Percentiles rank a stretch among this genome's conserved stretches.
phyloP scores from a whole-genome alignment of 2,113 vertebrate genomes.

The Myrmophylax atrothorax region DNA sequence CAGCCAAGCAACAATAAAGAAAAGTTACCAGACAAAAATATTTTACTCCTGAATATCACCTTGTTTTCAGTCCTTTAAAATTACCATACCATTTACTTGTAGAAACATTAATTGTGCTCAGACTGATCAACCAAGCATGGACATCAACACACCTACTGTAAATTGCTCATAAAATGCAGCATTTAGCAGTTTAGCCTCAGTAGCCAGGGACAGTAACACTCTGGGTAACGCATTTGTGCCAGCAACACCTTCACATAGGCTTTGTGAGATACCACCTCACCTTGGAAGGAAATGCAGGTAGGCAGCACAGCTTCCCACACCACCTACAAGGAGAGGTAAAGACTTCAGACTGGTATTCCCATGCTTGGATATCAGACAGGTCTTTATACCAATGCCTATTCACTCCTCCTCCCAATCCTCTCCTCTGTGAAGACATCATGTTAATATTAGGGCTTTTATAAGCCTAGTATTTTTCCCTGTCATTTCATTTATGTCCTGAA shows the following conservation, averaged over 20 bases:
- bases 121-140: background rate
- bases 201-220: background rate
- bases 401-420: background rate
- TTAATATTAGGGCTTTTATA: background rate
- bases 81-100: background rate
- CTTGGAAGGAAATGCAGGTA: background rate
- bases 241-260: background rate
- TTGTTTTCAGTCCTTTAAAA: background rate
- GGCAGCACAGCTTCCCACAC: background rate
- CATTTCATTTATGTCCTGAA: background rate
- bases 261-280: background rate
- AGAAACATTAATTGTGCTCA: background rate
- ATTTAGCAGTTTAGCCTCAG: background rate
- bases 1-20: background rate
- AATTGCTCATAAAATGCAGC: background rate
- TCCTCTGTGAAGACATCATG: background rate
- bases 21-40: background rate
- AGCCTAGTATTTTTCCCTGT: rapidly evolving
- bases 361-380: background rate
- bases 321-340: background rate
- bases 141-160: background rate
- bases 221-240: background rate
- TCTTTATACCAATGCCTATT: background rate
- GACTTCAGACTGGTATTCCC: background rate
- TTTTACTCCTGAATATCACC: background rate